Conservation (phyloP, 2,888 invertebrate species). For the Chrysodeixis includens region DNA sequence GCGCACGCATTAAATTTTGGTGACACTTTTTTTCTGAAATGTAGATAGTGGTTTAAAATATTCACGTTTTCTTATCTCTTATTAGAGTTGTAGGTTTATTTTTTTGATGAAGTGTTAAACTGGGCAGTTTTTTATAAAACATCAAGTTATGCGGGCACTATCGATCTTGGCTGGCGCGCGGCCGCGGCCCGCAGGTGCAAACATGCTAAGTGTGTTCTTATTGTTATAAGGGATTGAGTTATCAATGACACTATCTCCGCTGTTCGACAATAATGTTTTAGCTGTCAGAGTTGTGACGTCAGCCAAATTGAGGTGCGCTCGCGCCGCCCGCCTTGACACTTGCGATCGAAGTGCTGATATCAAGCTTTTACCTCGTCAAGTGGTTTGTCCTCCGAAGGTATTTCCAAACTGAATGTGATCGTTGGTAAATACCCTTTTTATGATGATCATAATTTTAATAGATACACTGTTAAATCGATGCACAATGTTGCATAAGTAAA, state of each 20-base stretch:
- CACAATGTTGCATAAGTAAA: neutral
- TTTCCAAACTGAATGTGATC: conserved; percentile 46
- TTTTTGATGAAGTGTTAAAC: conserved; percentile 61
- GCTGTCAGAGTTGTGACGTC: conserved; percentile 89
- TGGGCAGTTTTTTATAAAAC: conserved; percentile 58
- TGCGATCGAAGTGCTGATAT: conserved; percentile 78
- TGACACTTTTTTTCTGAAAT: conserved; percentile 75
- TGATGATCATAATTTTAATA: conserved; percentile 12
- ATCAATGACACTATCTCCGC: conserved; percentile 88
- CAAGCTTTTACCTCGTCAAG: conserved; percentile 63
- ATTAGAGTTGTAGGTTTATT: conserved; percentile 47
- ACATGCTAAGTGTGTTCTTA: conserved; percentile 89
- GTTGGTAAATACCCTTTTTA: conserved; percentile 34
- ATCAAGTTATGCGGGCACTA: conserved; percentile 78
- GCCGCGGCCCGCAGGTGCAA: conserved; percentile 89
- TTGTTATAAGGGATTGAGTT: conserved; percentile 88
- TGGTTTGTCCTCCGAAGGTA: conserved; percentile 50
- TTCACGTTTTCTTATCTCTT: conserved; percentile 58
- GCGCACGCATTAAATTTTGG: conserved; percentile 71
- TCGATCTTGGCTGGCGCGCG: conserved; percentile 80
- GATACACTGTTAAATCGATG: no score
- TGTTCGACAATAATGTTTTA: conserved; percentile 87
- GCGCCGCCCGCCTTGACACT: conserved; percentile 65
- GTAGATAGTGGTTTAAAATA: conserved; percentile 55
- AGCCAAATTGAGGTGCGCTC: conserved; percentile 81